Evolutionary conservation across 1,140 invertebrate species (phyloP).

Genomic region (Chironomus tepperi): DNA sequence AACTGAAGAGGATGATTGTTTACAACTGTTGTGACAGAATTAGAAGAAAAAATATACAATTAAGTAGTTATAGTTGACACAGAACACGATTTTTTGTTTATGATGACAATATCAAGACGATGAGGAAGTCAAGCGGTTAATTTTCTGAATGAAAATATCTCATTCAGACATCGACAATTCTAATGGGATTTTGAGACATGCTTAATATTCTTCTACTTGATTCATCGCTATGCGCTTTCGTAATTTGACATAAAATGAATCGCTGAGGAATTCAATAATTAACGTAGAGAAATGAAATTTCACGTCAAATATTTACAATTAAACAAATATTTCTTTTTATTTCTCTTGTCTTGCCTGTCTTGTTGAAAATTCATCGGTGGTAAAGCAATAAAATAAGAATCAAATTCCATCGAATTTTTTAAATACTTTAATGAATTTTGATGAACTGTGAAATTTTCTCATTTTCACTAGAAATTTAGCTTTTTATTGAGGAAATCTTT

Average conservation of each 20-base stretch:
- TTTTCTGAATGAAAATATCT: too few species aligned
- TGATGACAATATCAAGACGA: too few species aligned
- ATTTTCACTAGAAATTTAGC: background rate
- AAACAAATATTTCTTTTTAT: background rate
- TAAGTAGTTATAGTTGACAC: too few species aligned
- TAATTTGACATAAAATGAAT: background rate
- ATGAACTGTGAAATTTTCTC: slow-evolving; percentile 1
- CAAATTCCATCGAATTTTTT: slow-evolving; percentile 5
- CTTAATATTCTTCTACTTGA: background rate
- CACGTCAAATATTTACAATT: slow-evolving; percentile 13
- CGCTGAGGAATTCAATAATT: slow-evolving; percentile 7
- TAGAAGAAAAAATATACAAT: too few species aligned
- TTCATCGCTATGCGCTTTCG: background rate
- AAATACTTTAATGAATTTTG: background rate
- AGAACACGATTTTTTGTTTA: too few species aligned
- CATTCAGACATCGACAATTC: background rate
- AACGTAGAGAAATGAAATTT: slow-evolving; percentile 1
- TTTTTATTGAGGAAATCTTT: too few species aligned
- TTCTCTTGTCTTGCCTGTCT: too few species aligned
- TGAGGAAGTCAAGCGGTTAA: too few species aligned
- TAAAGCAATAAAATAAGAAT: background rate
- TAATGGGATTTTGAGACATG: background rate
- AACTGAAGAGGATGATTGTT: too few species aligned
- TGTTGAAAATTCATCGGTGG: background rate
- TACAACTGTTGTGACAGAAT: too few species aligned